Base-by-base conservation (phyloP, 23 tunicate species). In the Aplidium turbinatum region DNA sequence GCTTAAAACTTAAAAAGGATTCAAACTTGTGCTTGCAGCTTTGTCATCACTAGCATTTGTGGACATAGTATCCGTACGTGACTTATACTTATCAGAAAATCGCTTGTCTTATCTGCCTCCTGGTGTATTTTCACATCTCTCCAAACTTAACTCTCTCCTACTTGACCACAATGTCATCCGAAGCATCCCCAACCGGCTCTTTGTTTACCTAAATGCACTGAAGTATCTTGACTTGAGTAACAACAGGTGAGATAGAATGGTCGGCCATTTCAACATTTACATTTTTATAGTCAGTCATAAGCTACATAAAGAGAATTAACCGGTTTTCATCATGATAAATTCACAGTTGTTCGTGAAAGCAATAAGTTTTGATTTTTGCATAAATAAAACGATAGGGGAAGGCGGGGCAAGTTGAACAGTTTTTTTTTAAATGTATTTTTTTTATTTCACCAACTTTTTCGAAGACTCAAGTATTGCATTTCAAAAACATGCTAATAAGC, bases 161-260 rank as follows among this genome's bases (percentile, higher is more conserved):
- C 33, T 89, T 24, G 81, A 62, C 23, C 23, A 32, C 2, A 89
- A 89, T 65, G 42, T 24, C 6, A 63, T 89, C 24, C 20, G 33
- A 34, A 52, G 23, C 19, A 20, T 89, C 29, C 52, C 81, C 11
- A 70, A 72, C 54, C 77, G 68, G 50, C 20, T 71, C 18, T 82
- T 89, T 63, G 50, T 65, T 4, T 34, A 22, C 4, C 67, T 73
- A 25, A 35, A 58, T 21, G 33, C 79, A 16, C 42, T 89, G 27
- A 75, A 23, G 1, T 27, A 35, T 13, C 79, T 88, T 1, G 77
- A 88, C 68, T 55, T 88, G 25, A 76, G 83, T 42, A n/a, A 68
- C 20, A 88, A 88, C 87, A 70, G 75, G 96, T 88, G 36, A 72
- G 54, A 1, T n/a, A n/a, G n/a, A n/a, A n/a, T n/a, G n/a, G n/a